A percentile compares a stretch with the other conserved stretches of the same genome.
phyloP scores from a whole-genome alignment of 2,888 invertebrate genomes.

The Heliconius aoede region DNA sequence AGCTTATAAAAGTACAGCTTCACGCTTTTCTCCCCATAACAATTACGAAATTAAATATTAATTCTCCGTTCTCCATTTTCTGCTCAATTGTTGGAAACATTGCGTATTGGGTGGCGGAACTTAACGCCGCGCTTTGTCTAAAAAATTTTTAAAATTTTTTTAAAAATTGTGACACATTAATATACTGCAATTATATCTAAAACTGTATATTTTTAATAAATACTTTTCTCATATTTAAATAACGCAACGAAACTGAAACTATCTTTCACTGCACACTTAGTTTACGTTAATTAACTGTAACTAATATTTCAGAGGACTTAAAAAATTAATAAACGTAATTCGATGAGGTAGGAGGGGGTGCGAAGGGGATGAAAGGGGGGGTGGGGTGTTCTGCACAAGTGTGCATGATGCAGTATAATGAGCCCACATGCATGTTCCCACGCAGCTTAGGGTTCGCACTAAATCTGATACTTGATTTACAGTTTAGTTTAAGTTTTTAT shows the following conservation, averaged over 20 bases:
- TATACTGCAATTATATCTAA: no score
- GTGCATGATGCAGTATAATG: slow-evolving; percentile 42
- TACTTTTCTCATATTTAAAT: background rate
- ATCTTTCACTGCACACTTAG: slow-evolving; percentile 2
- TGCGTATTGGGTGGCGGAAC: no score
- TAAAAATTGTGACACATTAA: no score
- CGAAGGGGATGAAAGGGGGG: background rate
- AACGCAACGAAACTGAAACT: background rate
- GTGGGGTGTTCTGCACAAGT: slow-evolving; percentile 28
- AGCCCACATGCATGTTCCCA: slow-evolving; percentile 44
- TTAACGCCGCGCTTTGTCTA: no score
- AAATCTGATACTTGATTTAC: slow-evolving; percentile 24
- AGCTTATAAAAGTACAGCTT: no score
- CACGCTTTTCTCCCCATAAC: no score
- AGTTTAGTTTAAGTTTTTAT: slow-evolving; percentile 1
- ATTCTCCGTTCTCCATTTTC: no score
- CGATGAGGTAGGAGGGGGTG: background rate
- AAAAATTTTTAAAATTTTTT: no score
- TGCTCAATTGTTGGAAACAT: no score
- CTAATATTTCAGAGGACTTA: slow-evolving; percentile 28
- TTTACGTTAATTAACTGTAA: slow-evolving; percentile 26
- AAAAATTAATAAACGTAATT: slow-evolving; percentile 28
- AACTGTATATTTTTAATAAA: background rate
- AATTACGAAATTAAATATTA: no score
- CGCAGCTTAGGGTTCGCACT: slow-evolving; percentile 30